Conservation (phyloP, 2,888 invertebrate genomes). For the Leistus spinibarbis region DNA sequence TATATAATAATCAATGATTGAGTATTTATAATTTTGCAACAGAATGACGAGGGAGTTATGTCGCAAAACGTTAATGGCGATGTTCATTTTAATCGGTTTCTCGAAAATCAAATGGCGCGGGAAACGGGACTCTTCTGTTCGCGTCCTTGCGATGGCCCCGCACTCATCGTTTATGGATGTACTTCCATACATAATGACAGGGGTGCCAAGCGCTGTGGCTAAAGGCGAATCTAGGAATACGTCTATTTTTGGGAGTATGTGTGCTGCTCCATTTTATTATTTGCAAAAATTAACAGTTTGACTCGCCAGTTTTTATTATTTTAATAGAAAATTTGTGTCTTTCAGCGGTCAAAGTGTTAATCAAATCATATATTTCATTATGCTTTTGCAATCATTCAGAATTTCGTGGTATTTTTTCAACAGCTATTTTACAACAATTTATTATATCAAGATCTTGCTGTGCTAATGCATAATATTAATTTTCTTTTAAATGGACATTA, state of each 20-base stretch:
- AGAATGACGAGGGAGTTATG: constrained; percentile 7
- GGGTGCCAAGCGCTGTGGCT: constrained; percentile 87
- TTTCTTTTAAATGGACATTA: too few species aligned
- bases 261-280: not conserved
- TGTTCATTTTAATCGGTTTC: constrained; percentile 63
- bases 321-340: not conserved
- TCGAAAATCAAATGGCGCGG: constrained; percentile 1
- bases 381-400: not conserved
- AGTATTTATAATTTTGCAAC: not conserved
- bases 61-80: constrained; percentile 43
- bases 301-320: not conserved
- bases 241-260: constrained; percentile 89
- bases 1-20: too few species aligned
- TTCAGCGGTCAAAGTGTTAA: not conserved
- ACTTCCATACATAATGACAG: constrained; percentile 78
- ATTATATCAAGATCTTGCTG: too few species aligned
- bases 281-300: not conserved
- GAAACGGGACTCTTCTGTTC: constrained; percentile 66
- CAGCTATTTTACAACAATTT: not conserved
- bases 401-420: not conserved
- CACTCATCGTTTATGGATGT: constrained; percentile 93
- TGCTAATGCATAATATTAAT: too few species aligned
- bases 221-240: constrained; percentile 82
- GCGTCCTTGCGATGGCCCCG: constrained; percentile 85
- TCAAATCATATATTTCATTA: not conserved